These are phyloP conservation scores for Cylas formicarius DNA, from an alignment of 1,140 invertebrate genomes.

Conservation along the genomic window DNA sequence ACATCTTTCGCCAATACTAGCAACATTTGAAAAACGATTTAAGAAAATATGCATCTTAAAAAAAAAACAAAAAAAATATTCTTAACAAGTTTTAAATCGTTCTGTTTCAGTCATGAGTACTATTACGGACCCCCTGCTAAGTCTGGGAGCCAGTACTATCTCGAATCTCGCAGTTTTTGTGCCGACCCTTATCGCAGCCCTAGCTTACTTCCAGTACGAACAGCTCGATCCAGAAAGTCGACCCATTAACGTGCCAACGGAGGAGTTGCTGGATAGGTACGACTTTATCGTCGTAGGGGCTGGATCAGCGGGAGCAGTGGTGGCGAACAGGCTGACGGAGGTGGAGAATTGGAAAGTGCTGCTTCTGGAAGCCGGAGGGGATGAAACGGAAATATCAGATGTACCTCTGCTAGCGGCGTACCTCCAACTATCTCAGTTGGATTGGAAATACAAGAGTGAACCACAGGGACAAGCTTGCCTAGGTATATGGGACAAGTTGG, in stretches of 20 bases:
- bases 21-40: too few species aligned
- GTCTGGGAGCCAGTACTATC: slow-evolving; percentile 42
- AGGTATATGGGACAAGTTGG: too few species aligned
- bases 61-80: slow-evolving; percentile 6
- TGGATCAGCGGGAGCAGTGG: slow-evolving; percentile 88
- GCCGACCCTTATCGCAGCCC: slow-evolving; percentile 67
- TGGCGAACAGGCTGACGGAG: slow-evolving; percentile 78
- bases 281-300: slow-evolving; percentile 89
- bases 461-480: slow-evolving; percentile 75
- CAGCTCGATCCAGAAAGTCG: slow-evolving; percentile 67
- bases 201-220: slow-evolving; percentile 75
- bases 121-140: slow-evolving; percentile 27
- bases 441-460: slow-evolving; percentile 90
- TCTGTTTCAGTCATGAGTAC: slow-evolving; percentile 33
- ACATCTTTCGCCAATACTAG: too few species aligned
- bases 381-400: slow-evolving; percentile 85
- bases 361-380: slow-evolving; percentile 82
- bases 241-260: slow-evolving; percentile 58
- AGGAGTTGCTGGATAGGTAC: slow-evolving; percentile 59
- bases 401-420: slow-evolving; percentile 82
- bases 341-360: slow-evolving; percentile 76
- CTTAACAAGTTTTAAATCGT: background rate
- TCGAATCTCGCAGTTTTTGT: slow-evolving; percentile 66
- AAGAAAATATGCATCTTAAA: background rate
- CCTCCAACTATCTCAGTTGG: slow-evolving; percentile 76